A percentile compares a stretch with the other conserved stretches of the same genome.
phyloP scores from a whole-genome alignment of 2,797 vertebrate species.

The Selene dorsalis region DNA sequence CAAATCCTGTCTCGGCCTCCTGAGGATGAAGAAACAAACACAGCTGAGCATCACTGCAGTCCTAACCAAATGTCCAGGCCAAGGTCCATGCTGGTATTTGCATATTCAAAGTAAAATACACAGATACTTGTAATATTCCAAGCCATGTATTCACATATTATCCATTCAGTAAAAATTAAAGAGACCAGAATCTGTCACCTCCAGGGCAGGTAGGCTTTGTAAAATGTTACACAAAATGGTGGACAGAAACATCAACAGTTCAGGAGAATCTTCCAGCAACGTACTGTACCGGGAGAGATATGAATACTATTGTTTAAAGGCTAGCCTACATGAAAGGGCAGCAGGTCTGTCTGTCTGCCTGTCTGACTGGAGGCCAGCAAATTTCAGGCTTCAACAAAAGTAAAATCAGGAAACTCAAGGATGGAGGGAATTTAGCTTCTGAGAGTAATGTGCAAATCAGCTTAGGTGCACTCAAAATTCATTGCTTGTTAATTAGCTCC shows the following conservation, averaged over 20 bases:
- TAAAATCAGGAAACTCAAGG: constrained; percentile 51
- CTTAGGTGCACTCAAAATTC: constrained; percentile 30
- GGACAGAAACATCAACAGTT: constrained; percentile 70
- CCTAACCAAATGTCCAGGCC: not conserved
- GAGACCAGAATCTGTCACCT: constrained; percentile 32
- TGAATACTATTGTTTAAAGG: constrained; percentile 70
- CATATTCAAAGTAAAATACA: constrained; percentile 52
- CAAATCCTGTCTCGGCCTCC: constrained; percentile 96
- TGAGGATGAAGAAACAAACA: constrained; percentile 73
- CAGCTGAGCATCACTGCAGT: constrained; percentile 32
- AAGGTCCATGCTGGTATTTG: constrained; percentile 31
- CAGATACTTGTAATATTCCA: constrained; percentile 21
- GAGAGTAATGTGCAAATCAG: constrained; percentile 26
- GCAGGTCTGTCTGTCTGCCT: constrained; percentile 56
- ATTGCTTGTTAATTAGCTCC: constrained; percentile 55
- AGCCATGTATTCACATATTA: constrained; percentile 4
- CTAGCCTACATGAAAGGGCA: constrained; percentile 64
- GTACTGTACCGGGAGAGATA: constrained; percentile 57
- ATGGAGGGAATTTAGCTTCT: constrained; percentile 17
- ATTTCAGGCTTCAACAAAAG: constrained; percentile 60
- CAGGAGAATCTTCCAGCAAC: constrained; percentile 77
- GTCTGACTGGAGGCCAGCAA: constrained; percentile 32
- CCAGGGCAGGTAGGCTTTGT: constrained; percentile 52
- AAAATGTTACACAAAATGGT: constrained; percentile 61
- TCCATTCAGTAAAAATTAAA: constrained; percentile 30